A percentile compares a stretch with the other conserved stretches of the same genome.
Conservation (phyloP, 2,113 vertebrate species). For the Columba livia region DNA sequence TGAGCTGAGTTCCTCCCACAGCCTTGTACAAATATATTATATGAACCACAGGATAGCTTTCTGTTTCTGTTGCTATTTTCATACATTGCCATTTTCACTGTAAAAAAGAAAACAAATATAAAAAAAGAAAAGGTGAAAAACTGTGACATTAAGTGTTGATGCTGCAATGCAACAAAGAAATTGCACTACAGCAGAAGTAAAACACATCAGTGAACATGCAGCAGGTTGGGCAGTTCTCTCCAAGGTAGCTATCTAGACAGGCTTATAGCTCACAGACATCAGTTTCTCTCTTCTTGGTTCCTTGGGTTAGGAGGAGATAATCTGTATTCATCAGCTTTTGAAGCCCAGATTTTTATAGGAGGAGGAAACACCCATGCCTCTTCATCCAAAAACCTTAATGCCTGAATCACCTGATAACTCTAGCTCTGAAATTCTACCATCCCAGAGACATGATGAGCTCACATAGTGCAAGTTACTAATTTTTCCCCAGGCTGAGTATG, state of each 20-base stretch:
- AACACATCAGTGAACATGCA: background rate
- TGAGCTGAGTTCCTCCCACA: too few relatives aligned
- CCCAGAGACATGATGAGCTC: background rate
- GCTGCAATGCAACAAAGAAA: background rate
- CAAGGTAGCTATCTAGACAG: background rate
- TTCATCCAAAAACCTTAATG: background rate
- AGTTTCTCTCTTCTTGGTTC: background rate
- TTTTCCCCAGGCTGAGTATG: background rate
- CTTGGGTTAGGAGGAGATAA: background rate
- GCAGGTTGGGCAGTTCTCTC: background rate
- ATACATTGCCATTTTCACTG: background rate
- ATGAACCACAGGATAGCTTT: background rate
- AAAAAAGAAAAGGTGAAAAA: background rate
- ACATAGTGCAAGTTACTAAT: background rate
- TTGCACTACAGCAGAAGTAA: background rate
- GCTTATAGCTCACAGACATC: background rate
- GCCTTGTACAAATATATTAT: background rate
- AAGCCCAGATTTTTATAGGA: background rate
- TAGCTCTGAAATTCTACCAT: background rate
- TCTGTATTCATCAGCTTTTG: background rate
- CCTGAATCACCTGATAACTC: background rate
- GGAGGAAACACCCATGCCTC: background rate
- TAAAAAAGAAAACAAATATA: background rate
- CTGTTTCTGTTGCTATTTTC: background rate
- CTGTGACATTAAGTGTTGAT: background rate